Evolutionary conservation across 2,888 invertebrate species (phyloP), one percentile per base, ranked within the genome.

Genomic region (Neoscelio sp.): DNA sequence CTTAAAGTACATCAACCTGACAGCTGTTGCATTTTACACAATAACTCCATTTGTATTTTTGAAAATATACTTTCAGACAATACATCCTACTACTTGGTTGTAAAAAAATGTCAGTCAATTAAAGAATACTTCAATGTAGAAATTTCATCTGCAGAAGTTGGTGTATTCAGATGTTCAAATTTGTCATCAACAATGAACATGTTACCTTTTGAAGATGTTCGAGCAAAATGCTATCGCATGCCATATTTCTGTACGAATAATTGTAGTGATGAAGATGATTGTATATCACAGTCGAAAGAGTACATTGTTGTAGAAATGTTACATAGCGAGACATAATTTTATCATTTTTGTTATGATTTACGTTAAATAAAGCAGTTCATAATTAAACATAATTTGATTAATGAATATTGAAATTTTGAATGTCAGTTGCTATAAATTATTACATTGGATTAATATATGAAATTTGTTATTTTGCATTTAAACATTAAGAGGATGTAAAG

Each of bases 221-320:
- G 2, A 8, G 38, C 40, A 12, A 56, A 56, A 23, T 56, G 56
- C 15, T 56, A 20, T 56, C 40, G 38, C 1, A 56, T 56, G 56
- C 56, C 56, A 40, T 56, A 13, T 38, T 38, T 38, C n/a, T 12
- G n/a, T 13, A 13, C 5, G 7, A 13, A 38, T 3, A 38, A 13
- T 12, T 38, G 4, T 38, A 38, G 13, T 7, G n/a, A 12, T 38
- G 38, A 38, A 12, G 38, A 38, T 38, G 13, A 10, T 38, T 38
- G 4, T 38, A 13, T 2, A 12, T 4, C 38, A 13, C 13, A 38
- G 12, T 38, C 13, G n/a, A 13, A 38, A 38, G 4, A 38, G 12
- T 38, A 38, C n/a, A 38, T 38, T 13, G 13, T 38, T 38, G 38
- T n/a, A 2, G 38, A 38, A 38, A 12, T 38, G 38, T 38, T 38